A percentile compares a stretch with the other conserved stretches of the same genome.
Evolutionary conservation across 2,888 invertebrate species (phyloP).

Genomic region (Tromatobia lineatoria): DNA sequence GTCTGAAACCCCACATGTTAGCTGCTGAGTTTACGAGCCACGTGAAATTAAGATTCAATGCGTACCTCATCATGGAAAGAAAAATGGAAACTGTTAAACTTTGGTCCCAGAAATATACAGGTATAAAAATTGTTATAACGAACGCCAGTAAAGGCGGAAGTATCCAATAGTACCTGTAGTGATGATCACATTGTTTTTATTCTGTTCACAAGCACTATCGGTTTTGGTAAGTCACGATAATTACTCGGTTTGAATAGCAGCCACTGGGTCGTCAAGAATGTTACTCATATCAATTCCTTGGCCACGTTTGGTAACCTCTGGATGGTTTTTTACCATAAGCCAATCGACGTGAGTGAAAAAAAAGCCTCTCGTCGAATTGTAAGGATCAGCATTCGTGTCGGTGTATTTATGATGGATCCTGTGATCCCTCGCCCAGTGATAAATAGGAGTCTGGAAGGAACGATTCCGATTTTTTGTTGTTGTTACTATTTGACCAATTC

Average conservation of each 20-base stretch:
- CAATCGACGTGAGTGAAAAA: slow-evolving; percentile 99
- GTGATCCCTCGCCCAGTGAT: slow-evolving; percentile 90
- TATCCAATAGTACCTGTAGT: not conserved
- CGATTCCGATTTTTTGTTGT: not conserved
- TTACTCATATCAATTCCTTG: not conserved
- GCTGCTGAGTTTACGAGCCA: slow-evolving; percentile 1
- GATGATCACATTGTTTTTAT: not conserved
- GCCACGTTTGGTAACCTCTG: not conserved
- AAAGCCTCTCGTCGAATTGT: slow-evolving; percentile 96
- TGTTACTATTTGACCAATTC: not conserved
- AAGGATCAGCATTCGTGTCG: slow-evolving; percentile 97
- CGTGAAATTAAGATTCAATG: not conserved
- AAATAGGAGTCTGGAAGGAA: not conserved
- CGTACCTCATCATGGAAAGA: not conserved
- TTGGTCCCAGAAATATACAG: not conserved
- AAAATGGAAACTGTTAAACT: not conserved
- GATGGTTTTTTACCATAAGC: slow-evolving; percentile 96
- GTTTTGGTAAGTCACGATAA: not conserved
- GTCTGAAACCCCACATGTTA: not conserved
- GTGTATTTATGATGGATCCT: slow-evolving; percentile 97
- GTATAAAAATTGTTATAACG: not conserved
- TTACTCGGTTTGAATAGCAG: not conserved
- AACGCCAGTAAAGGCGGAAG: not conserved
- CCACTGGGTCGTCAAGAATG: not conserved
- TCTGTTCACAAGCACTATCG: not conserved